Base-by-base conservation (phyloP, 2,797 vertebrate species). In the Neopelma chrysocephalum region DNA sequence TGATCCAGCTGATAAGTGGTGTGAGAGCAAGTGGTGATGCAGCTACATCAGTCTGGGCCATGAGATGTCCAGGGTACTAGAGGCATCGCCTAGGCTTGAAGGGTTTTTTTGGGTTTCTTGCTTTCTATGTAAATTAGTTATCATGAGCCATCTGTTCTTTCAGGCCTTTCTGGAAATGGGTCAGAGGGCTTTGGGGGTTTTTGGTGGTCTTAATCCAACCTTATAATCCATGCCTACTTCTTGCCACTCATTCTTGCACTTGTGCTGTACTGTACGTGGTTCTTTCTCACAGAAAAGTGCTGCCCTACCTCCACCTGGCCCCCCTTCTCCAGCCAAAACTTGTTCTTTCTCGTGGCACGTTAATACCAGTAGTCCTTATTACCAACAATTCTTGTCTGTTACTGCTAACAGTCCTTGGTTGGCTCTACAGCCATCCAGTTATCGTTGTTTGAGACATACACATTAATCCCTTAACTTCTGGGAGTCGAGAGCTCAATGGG, bases 31-130 rank as follows among this genome's bases (percentile, higher is more conserved):
- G 42, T 65, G 27, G 11, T 47, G 64, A 48, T n/a, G 22, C 22
- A 27, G 29, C 14, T 80, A 42, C 66, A 23, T 22, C 1, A 0
- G 8, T 48, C 29, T 66, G 14, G 27, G 9, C 12, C 0, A 0
- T 40, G 29, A n/a, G 15, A 81, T 69, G 19, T n/a, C 19, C 19
- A 69, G 25, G 42, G 23, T 69, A 19, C 54, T 29, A 12, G 9
- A 31, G 15, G 29, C 15, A 50, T 45, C 12, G n/a, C 21, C 19
- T 4, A 2, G 7, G 10, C 15, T 58, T 58, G 25, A 69, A 19
- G 19, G 7, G 9, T 7, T 68, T 12, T 53, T 54, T 32, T 32
- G n/a, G 15, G 7, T 50, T 42, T 69, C 45, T 69, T 31, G 6
- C 5, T 50, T 50, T 58, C 36, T 58, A 4, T 40, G 11, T 40